Conservation (phyloP, 35 echinoderm and acorn worm species). For the Anneissia japonica region DNA sequence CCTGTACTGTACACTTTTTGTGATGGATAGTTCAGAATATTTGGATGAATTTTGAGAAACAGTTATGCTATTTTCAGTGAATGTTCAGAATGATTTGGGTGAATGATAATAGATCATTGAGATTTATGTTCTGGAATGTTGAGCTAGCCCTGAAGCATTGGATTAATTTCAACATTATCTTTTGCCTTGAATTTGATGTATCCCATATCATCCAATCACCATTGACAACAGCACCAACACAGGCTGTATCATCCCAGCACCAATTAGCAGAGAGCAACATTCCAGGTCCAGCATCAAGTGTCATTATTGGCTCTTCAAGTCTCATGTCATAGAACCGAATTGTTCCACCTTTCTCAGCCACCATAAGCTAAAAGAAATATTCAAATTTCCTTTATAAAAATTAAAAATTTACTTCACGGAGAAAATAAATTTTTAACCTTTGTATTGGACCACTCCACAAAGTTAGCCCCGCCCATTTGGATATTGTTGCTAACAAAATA, state of each 20-base stretch:
- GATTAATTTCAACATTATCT: too few relatives aligned
- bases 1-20: too few relatives aligned
- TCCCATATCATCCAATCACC: slow-evolving; percentile 98
- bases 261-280: slow-evolving; percentile 72
- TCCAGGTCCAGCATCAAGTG: slow-evolving; percentile 52
- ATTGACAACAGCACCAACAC: slow-evolving; percentile 67
- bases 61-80: too few relatives aligned
- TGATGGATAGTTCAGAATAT: too few relatives aligned
- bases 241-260: slow-evolving; percentile 52
- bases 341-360: slow-evolving; percentile 72
- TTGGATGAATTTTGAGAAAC: too few relatives aligned
- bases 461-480: neutral
- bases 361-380: slow-evolving; percentile 66
- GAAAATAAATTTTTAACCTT: neutral
- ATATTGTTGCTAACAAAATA: too few relatives aligned
- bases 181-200: slow-evolving; percentile 73
- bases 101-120: too few relatives aligned
- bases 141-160: too few relatives aligned
- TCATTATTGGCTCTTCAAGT: slow-evolving; percentile 71
- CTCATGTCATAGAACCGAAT: slow-evolving; percentile 83
- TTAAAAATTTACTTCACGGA: too few relatives aligned
- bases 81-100: too few relatives aligned
- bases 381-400: too few relatives aligned
- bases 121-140: too few relatives aligned
- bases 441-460: neutral